Evolutionary conservation across 2,888 invertebrate species (phyloP), one percentile per base, ranked within the genome.

Genomic region (Cheilosia scutellata): DNA sequence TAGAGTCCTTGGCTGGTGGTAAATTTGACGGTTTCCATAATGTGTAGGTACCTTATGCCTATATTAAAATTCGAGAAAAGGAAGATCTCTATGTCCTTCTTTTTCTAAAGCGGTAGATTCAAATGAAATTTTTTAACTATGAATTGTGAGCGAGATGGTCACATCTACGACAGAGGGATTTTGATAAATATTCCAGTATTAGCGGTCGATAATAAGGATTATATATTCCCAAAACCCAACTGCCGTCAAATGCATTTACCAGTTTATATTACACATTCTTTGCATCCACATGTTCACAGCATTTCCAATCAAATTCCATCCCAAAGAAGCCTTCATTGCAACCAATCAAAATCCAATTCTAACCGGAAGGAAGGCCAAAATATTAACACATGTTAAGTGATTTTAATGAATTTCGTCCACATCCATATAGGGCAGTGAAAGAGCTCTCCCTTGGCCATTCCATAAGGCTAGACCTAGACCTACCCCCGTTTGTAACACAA

Each of bases 401-500:
- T 72, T 82, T 87, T 87, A 87, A 87, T 82, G 74, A 87, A 65
- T 70, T 87, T 82, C 68, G 47, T 51, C 68, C 65, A 31, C 49
- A 13, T 42, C 55, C 68, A 40, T 42, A 60, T n/a, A 33, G 16
- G n/a, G 9, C 5, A 4, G 4, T n/a, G 13, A 5, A 57, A 16
- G 20, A 31, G 57, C 53, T 49, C 58, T 27, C n/a, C 49, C 20
- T 13, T 11, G 20, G 49, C 31, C 27, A 63, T 6, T 40, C 63
- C 47, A 68, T 20, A 20, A 60, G 65, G 44, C 60, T 42, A 60
- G 58, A 77, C 47, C 60, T 29, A 55, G 58, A 77, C 47, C 60
- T 29, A 55, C 37, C 47, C 63, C 71, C 11, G 42, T 53, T 66
- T 77, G 72, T 76, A 89, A 91, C 91, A 91, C 91, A 91, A 91